Evolutionary conservation across 2,797 vertebrate genomes (phyloP).

Genomic region (Nasua narica): DNA sequence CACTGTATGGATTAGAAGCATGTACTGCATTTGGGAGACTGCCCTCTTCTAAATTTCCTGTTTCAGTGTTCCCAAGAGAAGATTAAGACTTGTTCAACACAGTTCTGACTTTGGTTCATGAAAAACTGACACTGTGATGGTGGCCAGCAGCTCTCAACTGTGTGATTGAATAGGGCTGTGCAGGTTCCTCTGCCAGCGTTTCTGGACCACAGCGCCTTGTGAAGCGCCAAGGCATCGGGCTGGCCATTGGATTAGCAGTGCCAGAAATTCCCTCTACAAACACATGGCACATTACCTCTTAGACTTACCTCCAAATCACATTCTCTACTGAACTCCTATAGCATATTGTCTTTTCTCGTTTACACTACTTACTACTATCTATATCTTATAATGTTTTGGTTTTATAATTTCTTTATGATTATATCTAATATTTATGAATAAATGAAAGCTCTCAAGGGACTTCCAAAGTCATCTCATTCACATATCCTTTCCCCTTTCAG

Average conservation of each 20-base stretch:
- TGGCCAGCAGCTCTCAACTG: background rate
- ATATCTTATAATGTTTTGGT: background rate
- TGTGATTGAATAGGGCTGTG: background rate
- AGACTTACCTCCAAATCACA: background rate
- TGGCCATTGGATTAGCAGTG: background rate
- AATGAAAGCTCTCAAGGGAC: background rate
- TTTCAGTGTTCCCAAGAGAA: background rate
- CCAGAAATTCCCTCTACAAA: constrained; percentile 1
- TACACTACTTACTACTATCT: background rate
- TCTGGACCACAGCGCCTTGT: background rate
- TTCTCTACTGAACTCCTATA: background rate
- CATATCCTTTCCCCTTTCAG: background rate
- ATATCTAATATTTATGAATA: background rate
- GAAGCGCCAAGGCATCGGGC: background rate
- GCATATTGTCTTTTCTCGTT: background rate
- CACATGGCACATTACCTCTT: background rate
- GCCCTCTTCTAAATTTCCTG: background rate
- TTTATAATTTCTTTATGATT: background rate
- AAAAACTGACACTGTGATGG: background rate
- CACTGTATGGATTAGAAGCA: background rate
- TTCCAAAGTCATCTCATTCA: background rate
- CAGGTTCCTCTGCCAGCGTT: background rate
- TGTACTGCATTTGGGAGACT: background rate
- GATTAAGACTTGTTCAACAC: background rate
- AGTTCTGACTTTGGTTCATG: background rate